These are phyloP conservation scores for Galeruca laticollis DNA, from an alignment of 2,888 invertebrate genomes.

Conservation along the genomic window DNA sequence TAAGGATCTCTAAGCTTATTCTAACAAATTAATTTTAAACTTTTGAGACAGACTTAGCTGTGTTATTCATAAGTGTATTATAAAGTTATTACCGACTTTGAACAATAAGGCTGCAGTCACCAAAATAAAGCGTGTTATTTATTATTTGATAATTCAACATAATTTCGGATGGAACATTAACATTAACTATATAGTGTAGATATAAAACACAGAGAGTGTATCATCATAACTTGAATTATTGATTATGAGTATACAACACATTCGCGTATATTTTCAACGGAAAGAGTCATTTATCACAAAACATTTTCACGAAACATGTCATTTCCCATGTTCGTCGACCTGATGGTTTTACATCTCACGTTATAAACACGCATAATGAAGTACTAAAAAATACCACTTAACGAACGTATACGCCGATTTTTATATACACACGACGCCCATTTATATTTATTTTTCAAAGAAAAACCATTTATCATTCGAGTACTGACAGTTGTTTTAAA, in stretches of 20 bases:
- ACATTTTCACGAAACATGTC: conserved; percentile 3
- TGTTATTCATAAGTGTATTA: no score
- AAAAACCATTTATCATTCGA: not conserved
- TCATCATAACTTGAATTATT: not conserved
- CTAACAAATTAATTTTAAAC: no score
- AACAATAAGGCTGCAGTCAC: no score
- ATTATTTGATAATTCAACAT: no score
- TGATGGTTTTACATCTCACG: not conserved
- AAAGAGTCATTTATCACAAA: not conserved
- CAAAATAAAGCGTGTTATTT: no score
- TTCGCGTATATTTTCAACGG: not conserved
- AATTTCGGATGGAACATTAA: no score
- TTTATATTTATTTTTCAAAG: not conserved
- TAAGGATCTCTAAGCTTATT: no score
- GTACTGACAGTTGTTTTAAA: not conserved
- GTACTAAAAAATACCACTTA: not conserved
- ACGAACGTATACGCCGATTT: not conserved
- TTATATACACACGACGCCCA: not conserved
- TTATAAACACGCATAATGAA: not conserved
- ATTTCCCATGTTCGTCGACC: not conserved
- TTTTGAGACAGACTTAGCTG: no score
- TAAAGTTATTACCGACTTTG: no score
- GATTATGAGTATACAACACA: not conserved
- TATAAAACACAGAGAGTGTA: not conserved
- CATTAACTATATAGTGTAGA: not conserved